Evolutionary conservation across 2,888 invertebrate species (phyloP).

Genomic region (Lasioglossum marginatum): DNA sequence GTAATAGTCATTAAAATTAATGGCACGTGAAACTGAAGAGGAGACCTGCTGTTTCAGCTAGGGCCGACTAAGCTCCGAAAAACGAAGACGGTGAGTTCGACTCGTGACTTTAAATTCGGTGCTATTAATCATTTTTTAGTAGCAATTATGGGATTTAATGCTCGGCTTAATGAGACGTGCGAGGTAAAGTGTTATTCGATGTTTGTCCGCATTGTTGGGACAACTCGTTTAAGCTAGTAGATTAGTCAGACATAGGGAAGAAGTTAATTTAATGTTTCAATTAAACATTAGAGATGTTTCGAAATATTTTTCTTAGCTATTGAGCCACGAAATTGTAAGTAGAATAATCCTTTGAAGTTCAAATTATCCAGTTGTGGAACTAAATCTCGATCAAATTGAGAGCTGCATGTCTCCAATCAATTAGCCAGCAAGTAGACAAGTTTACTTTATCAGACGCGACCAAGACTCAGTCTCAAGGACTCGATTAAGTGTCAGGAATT

Average conservation of each 20-base stretch:
- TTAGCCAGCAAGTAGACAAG: not conserved
- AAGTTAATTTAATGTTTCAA: not conserved
- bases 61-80: not conserved
- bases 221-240: not conserved
- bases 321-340: not conserved
- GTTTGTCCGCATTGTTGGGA: not conserved
- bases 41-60: not conserved
- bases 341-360: not conserved
- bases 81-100: not conserved
- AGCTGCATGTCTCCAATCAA: not conserved
- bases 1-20: slow-evolving; percentile 45
- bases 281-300: not conserved
- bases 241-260: not conserved
- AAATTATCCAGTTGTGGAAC: not conserved
- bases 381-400: not conserved
- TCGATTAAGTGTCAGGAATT: not conserved
- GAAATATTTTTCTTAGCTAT: not conserved
- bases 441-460: not conserved
- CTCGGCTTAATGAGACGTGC: not conserved
- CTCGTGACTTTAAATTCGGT: not conserved
- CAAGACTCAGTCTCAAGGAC: not conserved
- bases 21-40: slow-evolving; percentile 32
- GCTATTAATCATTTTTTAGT: not conserved
- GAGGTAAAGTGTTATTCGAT: not conserved
- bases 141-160: not conserved